These are phyloP conservation scores for Ruditapes philippinarum DNA, from an alignment of 1,140 invertebrate species.

Conservation along the genomic window DNA sequence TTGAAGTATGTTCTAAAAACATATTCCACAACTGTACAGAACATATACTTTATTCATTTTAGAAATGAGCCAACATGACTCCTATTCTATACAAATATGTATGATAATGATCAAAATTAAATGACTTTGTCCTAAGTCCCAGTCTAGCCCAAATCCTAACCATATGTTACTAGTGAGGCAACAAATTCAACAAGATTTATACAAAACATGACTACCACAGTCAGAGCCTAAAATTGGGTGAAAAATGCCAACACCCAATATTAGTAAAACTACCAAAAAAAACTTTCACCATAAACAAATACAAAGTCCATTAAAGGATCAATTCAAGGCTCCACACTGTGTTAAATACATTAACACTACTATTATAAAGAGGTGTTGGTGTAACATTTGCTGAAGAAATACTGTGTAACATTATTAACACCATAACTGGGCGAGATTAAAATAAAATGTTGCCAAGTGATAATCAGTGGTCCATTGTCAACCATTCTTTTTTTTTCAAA, in stretches of 20 bases:
- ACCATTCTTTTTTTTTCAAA: too few relatives aligned
- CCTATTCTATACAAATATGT: too few relatives aligned
- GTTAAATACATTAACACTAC: constrained; percentile 34
- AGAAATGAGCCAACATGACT: too few relatives aligned
- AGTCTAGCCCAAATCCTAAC: too few relatives aligned
- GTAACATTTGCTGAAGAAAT: not conserved
- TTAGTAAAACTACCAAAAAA: not conserved
- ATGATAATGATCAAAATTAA: too few relatives aligned
- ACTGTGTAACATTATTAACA: not conserved
- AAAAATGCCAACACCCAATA: constrained; percentile 44
- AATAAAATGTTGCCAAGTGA: not conserved
- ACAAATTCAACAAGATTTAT: not conserved
- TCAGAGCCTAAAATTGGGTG: not conserved
- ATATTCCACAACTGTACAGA: too few relatives aligned
- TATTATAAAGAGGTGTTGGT: not conserved
- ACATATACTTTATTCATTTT: too few relatives aligned
- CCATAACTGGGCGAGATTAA: not conserved
- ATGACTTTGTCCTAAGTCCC: too few relatives aligned
- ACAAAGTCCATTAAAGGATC: not conserved
- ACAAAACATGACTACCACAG: not conserved
- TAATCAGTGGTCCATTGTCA: not conserved
- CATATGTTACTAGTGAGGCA: not conserved
- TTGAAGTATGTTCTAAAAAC: too few relatives aligned
- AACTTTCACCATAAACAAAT: constrained; percentile 1
- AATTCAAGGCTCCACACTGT: not conserved